phyloP scores from a whole-genome alignment of 2,797 vertebrate genomes.

The Thripadectes ignobilis region DNA sequence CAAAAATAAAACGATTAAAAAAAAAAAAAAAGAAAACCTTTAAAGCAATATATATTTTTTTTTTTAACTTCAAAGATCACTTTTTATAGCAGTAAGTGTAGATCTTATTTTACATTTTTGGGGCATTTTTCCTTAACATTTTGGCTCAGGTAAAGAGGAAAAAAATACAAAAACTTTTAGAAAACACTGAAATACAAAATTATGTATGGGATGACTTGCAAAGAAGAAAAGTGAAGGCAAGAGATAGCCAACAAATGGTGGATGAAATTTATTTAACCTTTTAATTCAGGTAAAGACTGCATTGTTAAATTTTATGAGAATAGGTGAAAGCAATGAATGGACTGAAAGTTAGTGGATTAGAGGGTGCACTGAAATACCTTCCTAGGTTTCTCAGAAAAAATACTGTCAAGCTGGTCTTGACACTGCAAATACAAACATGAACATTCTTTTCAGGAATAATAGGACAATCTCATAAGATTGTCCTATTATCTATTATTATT shows the following conservation, averaged over 20 bases:
- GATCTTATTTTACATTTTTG: background rate
- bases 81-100: background rate
- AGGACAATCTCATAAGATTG: background rate
- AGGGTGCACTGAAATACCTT: background rate
- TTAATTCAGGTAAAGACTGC: background rate
- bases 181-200: background rate
- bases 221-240: background rate
- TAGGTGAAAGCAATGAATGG: background rate
- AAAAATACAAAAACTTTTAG: background rate
- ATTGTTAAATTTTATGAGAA: background rate
- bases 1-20: background rate
- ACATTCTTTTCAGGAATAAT: background rate
- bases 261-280: background rate
- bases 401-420: background rate
- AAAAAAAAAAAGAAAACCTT: background rate
- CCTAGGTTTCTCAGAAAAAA: background rate
- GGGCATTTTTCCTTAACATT: fast-evolving
- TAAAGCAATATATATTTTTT: background rate
- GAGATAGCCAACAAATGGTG: background rate
- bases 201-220: background rate
- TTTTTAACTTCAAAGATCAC: background rate
- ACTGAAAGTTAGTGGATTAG: background rate
- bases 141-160: background rate
- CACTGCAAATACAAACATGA: background rate
- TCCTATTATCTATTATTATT: too few species aligned